A percentile compares a stretch with the other conserved stretches of the same genome.
Conservation (phyloP, 2,888 invertebrate genomes). For the Heliconius charithonia region DNA sequence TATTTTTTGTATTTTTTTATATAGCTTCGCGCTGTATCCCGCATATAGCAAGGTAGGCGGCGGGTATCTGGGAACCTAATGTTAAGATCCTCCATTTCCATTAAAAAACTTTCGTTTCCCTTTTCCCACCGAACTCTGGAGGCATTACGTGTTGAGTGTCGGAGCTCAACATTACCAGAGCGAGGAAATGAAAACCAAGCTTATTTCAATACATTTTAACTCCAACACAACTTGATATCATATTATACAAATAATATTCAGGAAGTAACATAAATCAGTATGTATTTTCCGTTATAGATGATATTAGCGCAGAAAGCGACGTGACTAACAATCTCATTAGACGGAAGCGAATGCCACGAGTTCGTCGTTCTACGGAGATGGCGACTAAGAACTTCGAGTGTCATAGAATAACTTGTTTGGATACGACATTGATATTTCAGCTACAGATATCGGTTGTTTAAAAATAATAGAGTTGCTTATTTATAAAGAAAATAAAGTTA, state of each 20-base stretch:
- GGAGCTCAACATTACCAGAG: too few species aligned
- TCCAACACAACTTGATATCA: slow-evolving; percentile 1
- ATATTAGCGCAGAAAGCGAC: slow-evolving; percentile 24
- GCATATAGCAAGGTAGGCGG: too few species aligned
- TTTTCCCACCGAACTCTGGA: too few species aligned
- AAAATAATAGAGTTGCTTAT: background rate
- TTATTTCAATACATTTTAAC: background rate
- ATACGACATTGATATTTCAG: slow-evolving; percentile 29
- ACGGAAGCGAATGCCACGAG: slow-evolving; percentile 33
- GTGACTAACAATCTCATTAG: slow-evolving; percentile 45
- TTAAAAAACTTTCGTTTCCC: too few species aligned
- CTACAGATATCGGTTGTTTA: background rate
- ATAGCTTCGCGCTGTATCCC: too few species aligned
- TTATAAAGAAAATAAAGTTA: background rate
- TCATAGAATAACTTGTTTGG: slow-evolving; percentile 20
- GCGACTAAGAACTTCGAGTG: slow-evolving; percentile 29
- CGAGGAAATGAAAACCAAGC: background rate
- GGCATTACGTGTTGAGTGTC: too few species aligned
- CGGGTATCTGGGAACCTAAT: too few species aligned
- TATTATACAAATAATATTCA: slow-evolving; percentile 8
- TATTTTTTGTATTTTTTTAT: too few species aligned
- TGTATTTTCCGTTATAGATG: slow-evolving; percentile 26
- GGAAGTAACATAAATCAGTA: slow-evolving; percentile 11
- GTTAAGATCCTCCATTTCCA: too few species aligned
- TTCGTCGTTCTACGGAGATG: slow-evolving; percentile 30